Evolutionary conservation across 1,140 invertebrate genomes (phyloP), one percentile per base, ranked within the genome.

Genomic region (Magallana ariakensis): DNA sequence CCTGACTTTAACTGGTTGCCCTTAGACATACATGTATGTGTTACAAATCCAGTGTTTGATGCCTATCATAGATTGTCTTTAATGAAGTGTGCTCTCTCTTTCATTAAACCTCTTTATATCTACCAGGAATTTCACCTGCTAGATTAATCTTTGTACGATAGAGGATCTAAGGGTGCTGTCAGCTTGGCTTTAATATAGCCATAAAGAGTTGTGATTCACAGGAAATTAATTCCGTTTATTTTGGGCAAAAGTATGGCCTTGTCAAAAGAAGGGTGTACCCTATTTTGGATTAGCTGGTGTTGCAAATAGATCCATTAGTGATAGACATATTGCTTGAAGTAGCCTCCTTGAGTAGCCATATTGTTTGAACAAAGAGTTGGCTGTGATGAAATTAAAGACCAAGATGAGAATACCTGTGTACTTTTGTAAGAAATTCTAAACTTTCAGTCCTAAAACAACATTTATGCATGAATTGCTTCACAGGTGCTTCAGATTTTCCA

Each of bases 51-150:
- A 70, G 33, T 70, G 22, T 9, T 70, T 70, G 66, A 70, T 70
- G 66, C 66, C 66, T 70, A 70, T 70, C 66, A 70, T 19, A 70
- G 22, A 70, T 70, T 70, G 66, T 26, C 33, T 70, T 60, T 70
- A 70, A 70, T 70, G 66, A 70, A 70, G 66, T 70, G 66, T 70
- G 66, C 26, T 26, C 11, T 70, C 66, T 70, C 66, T 70, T 70
- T 70, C 66, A 70, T 70, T 70, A 70, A 70, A 70, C 66, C 22
- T 26, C 66, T 70, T 70, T 70, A 70, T 70, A 70, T 70, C 66
- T 70, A 70, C 66, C 22, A 70, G 33, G 66, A 70, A 70, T 70
- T 70, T 70, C 66, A 70, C 66, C 66, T 70, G 66, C 66, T 13
- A 26, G 66, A 70, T 70, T 70, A 70, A 70, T 26, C 66, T 26